Evolutionary conservation across 2,888 invertebrate genomes (phyloP).

Genomic region (Miltochrista miniata): DNA sequence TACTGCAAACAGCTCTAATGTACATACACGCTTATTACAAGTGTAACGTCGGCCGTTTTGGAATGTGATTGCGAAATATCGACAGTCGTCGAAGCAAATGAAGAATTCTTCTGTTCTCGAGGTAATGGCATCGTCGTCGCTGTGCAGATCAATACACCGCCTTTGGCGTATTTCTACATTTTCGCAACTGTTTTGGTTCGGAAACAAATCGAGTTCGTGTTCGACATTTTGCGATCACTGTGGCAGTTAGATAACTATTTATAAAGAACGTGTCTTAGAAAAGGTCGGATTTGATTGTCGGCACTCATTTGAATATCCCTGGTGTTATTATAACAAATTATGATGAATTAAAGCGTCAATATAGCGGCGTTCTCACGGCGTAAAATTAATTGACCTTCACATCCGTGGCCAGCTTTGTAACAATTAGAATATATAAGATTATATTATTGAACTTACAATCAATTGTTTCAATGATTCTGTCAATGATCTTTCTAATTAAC

Average conservation of each 20-base stretch:
- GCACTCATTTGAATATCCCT: slow-evolving; percentile 80
- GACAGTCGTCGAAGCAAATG: slow-evolving; percentile 39
- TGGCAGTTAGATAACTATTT: slow-evolving; percentile 79
- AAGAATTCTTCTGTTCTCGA: slow-evolving; percentile 51
- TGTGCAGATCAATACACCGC: slow-evolving; percentile 46
- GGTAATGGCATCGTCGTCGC: slow-evolving; percentile 39
- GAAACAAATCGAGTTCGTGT: slow-evolving; percentile 80
- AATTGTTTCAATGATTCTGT: slow-evolving; percentile 38
- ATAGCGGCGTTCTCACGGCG: slow-evolving; percentile 76
- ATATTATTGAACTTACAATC: slow-evolving; percentile 40
- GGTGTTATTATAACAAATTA: slow-evolving; percentile 80
- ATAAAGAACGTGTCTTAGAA: slow-evolving; percentile 81
- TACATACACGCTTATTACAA: slow-evolving; percentile 49
- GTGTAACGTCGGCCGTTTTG: slow-evolving; percentile 42
- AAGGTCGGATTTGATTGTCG: slow-evolving; percentile 83
- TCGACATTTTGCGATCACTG: slow-evolving; percentile 80
- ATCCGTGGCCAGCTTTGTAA: slow-evolving; percentile 58
- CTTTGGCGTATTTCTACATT: slow-evolving; percentile 67
- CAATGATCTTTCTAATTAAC: slow-evolving; percentile 39
- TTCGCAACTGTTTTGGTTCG: slow-evolving; percentile 72
- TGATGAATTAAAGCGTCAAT: slow-evolving; percentile 77
- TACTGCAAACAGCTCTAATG: slow-evolving; percentile 64
- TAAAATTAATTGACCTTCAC: slow-evolving; percentile 75
- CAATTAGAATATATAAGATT: slow-evolving; percentile 47
- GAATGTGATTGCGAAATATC: slow-evolving; percentile 49